These are phyloP conservation scores for Erebia epiphron DNA, from an alignment of 2,888 invertebrate species.

Conservation along the genomic window DNA sequence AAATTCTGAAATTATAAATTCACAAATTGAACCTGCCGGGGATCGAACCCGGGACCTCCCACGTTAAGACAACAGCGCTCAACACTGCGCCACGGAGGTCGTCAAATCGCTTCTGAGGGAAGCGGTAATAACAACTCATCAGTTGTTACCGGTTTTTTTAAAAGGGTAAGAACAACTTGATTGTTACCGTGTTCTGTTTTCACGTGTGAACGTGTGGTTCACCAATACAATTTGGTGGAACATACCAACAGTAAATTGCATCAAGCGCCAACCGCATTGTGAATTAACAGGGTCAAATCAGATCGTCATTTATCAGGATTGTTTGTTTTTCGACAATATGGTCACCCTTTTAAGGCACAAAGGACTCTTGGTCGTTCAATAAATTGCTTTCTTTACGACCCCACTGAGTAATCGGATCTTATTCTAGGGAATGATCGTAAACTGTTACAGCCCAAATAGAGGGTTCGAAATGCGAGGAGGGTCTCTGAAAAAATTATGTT, in stretches of 20 bases:
- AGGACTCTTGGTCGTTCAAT: conserved; percentile 50
- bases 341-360: conserved; percentile 23
- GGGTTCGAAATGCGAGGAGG: conserved; percentile 47
- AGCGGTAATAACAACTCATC: too few relatives aligned
- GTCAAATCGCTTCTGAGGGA: too few relatives aligned
- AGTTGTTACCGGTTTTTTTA: too few relatives aligned
- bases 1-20: too few relatives aligned
- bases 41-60: too few relatives aligned
- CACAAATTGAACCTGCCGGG: too few relatives aligned
- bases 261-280: conserved; percentile 3
- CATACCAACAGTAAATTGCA: conserved; percentile 11
- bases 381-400: conserved; percentile 76
- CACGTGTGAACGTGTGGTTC: not conserved
- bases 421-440: conserved; percentile 60
- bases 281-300: conserved; percentile 4
- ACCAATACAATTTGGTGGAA: conserved; percentile 3
- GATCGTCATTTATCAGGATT: not conserved
- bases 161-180: too few relatives aligned
- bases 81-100: too few relatives aligned
- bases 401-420: conserved; percentile 68
- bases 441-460: conserved; percentile 61
- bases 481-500: conserved; percentile 22
- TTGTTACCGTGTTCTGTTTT: too few relatives aligned
- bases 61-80: too few relatives aligned
- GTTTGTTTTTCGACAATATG: not conserved